Base-by-base conservation (phyloP, 2,888 invertebrate species). In the Pelosia muscerda region DNA sequence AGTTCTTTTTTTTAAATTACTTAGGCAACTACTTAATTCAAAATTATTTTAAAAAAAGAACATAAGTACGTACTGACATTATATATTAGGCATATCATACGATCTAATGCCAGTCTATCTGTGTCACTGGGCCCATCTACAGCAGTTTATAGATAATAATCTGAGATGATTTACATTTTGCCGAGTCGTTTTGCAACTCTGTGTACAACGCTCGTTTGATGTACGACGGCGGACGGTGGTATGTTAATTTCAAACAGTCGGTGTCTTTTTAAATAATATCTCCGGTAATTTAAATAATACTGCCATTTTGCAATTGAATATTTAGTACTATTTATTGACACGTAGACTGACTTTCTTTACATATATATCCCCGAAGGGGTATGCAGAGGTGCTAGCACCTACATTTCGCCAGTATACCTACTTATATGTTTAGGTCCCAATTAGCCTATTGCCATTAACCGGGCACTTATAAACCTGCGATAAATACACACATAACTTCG, bases 111-210 rank as follows among this genome's bases (percentile, higher is more conserved):
- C 59, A 25, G n/a, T 34, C 23, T 38, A 59, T 25, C 25, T 59
- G 38, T 59, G 59, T 59, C 59, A 38, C 23, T 38, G 59, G 34
- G 23, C 15, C 59, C 59, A 38, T 59, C 59, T 38, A 38, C 59
- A 34, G 38, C 61, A 53, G 25, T 55, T 62, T 28, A 34, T n/a
- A 42, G 63, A 63, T 63, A 53, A 58, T 31, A 49, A 67, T 67
- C 67, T 63, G 26, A 63, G 67, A 63, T 63, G 67, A 62, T 62
- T 57, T 56, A 64, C 19, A 15, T 38, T 31, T 25, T 57, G 28
- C 31, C 3, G 66, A 57, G 31, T 31, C 57, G 42, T 65, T 42
- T 38, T 49, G 49, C 49, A 65, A 65, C 10, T 22, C 23, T 23
- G 54, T 62, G 8, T 54, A 34, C 63, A 54, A 63, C 31, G 23